Conservation (phyloP, 2,888 invertebrate species). For the Parelbella ahira region DNA sequence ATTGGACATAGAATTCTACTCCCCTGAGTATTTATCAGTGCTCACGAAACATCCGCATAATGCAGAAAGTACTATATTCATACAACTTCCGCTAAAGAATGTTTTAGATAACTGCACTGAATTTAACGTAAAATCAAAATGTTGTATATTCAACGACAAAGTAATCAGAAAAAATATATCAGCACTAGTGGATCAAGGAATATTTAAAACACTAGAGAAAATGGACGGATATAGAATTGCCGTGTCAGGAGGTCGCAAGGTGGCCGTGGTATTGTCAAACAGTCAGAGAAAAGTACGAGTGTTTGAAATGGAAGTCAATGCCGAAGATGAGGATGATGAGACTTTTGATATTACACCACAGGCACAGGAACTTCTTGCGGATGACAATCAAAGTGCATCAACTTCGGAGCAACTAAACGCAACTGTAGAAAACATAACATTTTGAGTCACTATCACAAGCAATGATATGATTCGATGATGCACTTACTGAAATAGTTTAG, state of each 20-base stretch:
- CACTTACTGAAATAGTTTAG: too few relatives aligned
- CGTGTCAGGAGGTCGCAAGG: conserved; percentile 91
- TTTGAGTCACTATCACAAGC: too few relatives aligned
- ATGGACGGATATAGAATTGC: conserved; percentile 85
- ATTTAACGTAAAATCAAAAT: conserved; percentile 58
- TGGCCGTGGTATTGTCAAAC: conserved; percentile 91
- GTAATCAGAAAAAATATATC: conserved; percentile 76
- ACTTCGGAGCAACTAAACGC: conserved; percentile 44
- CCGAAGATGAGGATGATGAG: conserved; percentile 91
- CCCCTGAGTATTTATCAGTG: conserved; percentile 85
- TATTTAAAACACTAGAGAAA: conserved; percentile 83
- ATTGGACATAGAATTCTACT: conserved; percentile 89
- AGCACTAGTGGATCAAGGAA: conserved; percentile 70
- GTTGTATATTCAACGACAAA: conserved; percentile 64
- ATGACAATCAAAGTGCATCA: conserved; percentile 44
- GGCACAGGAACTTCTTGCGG: conserved; percentile 48
- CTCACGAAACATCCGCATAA: conserved; percentile 79
- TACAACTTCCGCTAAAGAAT: conserved; percentile 71
- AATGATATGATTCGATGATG: too few relatives aligned
- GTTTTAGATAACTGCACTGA: conserved; percentile 65
- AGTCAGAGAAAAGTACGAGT: conserved; percentile 89
- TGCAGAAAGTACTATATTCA: conserved; percentile 66
- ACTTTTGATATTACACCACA: conserved; percentile 68
- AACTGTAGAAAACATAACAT: conserved; percentile 40
- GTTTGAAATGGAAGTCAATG: conserved; percentile 96